A percentile compares a stretch with the other conserved stretches of the same genome.
phyloP scores from a whole-genome alignment of 2,888 invertebrate species.

The Lochmaea crataegi region DNA sequence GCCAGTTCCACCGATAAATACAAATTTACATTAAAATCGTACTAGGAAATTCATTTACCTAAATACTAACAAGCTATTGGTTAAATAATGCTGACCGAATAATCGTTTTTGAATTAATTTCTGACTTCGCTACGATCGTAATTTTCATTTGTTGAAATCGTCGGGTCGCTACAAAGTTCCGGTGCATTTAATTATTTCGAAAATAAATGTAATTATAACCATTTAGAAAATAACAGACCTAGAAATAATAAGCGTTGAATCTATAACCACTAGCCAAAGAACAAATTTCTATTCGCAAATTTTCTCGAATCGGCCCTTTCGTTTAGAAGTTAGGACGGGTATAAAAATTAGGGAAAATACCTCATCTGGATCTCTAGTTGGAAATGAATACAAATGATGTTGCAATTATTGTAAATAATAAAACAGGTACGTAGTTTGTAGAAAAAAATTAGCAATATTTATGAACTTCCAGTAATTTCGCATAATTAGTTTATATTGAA shows the following conservation, averaged over 20 bases:
- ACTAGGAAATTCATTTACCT: not conserved
- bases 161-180: not conserved
- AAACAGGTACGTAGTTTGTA: too few species aligned
- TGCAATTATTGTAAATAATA: too few species aligned
- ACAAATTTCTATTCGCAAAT: too few species aligned
- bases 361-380: too few species aligned
- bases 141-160: slow-evolving; percentile 6
- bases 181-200: not conserved
- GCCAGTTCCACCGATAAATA: not conserved
- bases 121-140: not conserved
- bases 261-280: too few species aligned
- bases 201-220: not conserved
- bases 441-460: not conserved
- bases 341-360: too few species aligned
- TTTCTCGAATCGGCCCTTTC: too few species aligned
- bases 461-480: not conserved
- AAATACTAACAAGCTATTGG: not conserved
- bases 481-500: not conserved
- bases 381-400: too few species aligned
- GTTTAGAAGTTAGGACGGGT: too few species aligned
- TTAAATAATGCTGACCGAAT: slow-evolving; percentile 7
- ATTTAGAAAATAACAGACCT: too few species aligned
- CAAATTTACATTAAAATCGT: not conserved
- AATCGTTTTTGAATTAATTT: slow-evolving; percentile 13
- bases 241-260: too few species aligned